phyloP scores from a whole-genome alignment of 2,113 vertebrate species.

The Pandion haliaetus region DNA sequence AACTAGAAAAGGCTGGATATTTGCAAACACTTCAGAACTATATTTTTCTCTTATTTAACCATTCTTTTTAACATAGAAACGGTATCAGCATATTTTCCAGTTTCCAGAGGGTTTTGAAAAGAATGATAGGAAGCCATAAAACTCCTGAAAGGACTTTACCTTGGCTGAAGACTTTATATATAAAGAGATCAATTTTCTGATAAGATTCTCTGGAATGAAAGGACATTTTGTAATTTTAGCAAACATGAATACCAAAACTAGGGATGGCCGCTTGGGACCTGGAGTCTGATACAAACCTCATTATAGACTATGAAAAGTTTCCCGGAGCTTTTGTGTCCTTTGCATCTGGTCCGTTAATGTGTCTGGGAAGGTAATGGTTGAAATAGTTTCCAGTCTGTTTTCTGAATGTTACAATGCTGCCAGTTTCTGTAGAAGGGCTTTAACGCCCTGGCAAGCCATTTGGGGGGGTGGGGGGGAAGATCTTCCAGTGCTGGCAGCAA shows the following conservation, averaged over 20 bases:
- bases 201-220: constrained; percentile 69
- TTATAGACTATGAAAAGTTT: constrained; percentile 37
- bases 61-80: constrained; percentile 29
- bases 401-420: not conserved
- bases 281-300: constrained; percentile 15
- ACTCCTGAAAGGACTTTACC: constrained; percentile 49
- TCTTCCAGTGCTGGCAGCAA: not conserved
- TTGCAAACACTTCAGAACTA: not conserved
- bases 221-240: constrained; percentile 73
- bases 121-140: constrained; percentile 50
- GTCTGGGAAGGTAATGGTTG: constrained; percentile 1
- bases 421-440: not conserved
- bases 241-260: constrained; percentile 61
- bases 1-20: not conserved
- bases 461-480: accelerated
- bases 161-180: constrained; percentile 63
- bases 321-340: not conserved
- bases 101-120: constrained; percentile 63
- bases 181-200: constrained; percentile 79
- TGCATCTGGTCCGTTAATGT: not conserved
- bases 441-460: not conserved
- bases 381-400: constrained; percentile 21
- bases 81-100: constrained; percentile 67
- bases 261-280: not conserved
- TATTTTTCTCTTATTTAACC: constrained; percentile 45